These are phyloP conservation scores for Sesia apiformis DNA, from an alignment of 2,888 invertebrate species.

Conservation along the genomic window DNA sequence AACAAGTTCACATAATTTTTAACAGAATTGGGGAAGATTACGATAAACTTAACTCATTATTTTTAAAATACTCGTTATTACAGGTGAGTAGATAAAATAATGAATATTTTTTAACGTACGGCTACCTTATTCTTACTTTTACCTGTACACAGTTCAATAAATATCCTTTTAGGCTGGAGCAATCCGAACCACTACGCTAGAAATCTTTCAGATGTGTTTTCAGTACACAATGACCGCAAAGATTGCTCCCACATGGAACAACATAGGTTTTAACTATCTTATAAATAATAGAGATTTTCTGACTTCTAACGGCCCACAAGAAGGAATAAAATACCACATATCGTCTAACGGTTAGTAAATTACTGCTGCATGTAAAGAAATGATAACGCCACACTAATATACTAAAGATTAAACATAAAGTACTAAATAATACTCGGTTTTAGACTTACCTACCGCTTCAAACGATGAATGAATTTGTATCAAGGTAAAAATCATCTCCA, in stretches of 20 bases:
- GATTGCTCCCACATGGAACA: slow-evolving; percentile 56
- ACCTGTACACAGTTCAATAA: not conserved
- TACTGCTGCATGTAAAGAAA: too few species aligned
- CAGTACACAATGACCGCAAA: slow-evolving; percentile 55
- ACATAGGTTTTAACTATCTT: slow-evolving; percentile 39
- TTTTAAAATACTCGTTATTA: slow-evolving; percentile 45
- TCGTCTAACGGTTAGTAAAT: slow-evolving; percentile 25
- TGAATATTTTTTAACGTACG: not conserved
- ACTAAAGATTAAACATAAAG: too few species aligned
- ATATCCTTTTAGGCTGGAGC: slow-evolving; percentile 34
- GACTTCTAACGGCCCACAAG: slow-evolving; percentile 34
- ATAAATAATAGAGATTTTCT: slow-evolving; percentile 60
- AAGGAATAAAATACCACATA: slow-evolving; percentile 38
- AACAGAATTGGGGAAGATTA: slow-evolving; percentile 48
- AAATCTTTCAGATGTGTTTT: slow-evolving; percentile 50
- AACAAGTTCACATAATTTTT: slow-evolving; percentile 53
- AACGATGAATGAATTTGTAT: too few species aligned
- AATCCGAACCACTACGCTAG: slow-evolving; percentile 31
- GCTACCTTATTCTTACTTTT: too few species aligned
- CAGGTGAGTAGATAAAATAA: slow-evolving; percentile 33
- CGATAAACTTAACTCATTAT: slow-evolving; percentile 46
- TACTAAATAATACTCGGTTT: too few species aligned
- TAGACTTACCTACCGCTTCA: too few species aligned
- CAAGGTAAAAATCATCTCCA: too few species aligned
- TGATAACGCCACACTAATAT: too few species aligned